These are phyloP conservation scores for Arrhopalites spinosus DNA, from an alignment of 2,888 invertebrate genomes.

Conservation along the genomic window DNA sequence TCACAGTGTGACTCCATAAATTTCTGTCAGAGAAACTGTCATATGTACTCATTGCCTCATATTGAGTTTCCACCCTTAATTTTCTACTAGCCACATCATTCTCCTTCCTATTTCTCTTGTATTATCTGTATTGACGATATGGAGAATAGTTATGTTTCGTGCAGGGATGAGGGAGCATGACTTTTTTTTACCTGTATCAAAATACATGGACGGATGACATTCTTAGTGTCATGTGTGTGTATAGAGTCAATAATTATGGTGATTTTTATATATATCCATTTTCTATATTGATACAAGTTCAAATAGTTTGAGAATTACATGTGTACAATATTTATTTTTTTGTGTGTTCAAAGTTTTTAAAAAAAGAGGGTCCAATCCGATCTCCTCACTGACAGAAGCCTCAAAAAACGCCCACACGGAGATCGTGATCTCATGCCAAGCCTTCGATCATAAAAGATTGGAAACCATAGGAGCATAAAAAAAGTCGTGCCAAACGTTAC, in stretches of 20 bases:
- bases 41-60: constrained; percentile 18
- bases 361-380: constrained; percentile 20
- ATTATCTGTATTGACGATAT: background rate
- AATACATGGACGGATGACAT: background rate
- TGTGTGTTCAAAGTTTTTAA: background rate
- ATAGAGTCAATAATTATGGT: background rate
- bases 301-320: background rate
- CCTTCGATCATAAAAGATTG: constrained; percentile 52
- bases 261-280: background rate
- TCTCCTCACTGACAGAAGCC: constrained; percentile 52
- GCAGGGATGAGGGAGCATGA: background rate
- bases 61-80: background rate
- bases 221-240: background rate
- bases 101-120: no score
- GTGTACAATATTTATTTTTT: background rate
- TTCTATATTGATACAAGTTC: background rate
- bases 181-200: no score
- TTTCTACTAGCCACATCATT: background rate
- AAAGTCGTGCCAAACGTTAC: constrained; percentile 53
- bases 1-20: constrained; percentile 56
- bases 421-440: constrained; percentile 53
- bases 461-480: constrained; percentile 51
- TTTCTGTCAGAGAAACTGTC: constrained; percentile 45
- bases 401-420: constrained; percentile 55
- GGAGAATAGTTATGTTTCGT: background rate